Evolutionary conservation across 2,113 vertebrate species (phyloP).

Genomic region (Oxyura jamaicensis): DNA sequence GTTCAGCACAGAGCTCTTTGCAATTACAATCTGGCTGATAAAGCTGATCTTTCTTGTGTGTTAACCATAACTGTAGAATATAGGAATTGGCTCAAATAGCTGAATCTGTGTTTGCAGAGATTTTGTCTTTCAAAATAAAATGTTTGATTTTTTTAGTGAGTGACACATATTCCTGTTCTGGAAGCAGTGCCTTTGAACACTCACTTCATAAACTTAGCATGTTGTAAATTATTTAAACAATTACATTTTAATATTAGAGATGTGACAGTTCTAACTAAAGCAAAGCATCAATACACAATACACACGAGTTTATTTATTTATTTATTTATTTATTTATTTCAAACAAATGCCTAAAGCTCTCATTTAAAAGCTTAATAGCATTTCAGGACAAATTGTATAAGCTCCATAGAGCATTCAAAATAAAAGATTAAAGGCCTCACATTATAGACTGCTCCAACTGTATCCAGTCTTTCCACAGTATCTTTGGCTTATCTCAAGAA

Average conservation of each 20-base stretch:
- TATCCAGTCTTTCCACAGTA: neutral
- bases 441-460: neutral
- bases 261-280: neutral
- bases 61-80: neutral
- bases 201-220: neutral
- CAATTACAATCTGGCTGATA: neutral
- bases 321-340: no score
- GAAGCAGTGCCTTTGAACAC: neutral
- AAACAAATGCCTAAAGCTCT: neutral
- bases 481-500: neutral
- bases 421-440: neutral
- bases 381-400: neutral
- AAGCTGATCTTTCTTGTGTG: neutral
- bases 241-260: neutral
- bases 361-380: neutral
- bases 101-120: neutral
- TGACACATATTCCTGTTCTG: neutral
- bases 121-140: neutral
- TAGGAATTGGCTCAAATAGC: neutral
- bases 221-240: neutral
- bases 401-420: neutral
- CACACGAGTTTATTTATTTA: neutral
- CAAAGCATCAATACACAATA: neutral
- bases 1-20: neutral
- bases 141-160: neutral